Base-by-base conservation (phyloP, 2,888 invertebrate species). In the Dichetophora obliterata region DNA sequence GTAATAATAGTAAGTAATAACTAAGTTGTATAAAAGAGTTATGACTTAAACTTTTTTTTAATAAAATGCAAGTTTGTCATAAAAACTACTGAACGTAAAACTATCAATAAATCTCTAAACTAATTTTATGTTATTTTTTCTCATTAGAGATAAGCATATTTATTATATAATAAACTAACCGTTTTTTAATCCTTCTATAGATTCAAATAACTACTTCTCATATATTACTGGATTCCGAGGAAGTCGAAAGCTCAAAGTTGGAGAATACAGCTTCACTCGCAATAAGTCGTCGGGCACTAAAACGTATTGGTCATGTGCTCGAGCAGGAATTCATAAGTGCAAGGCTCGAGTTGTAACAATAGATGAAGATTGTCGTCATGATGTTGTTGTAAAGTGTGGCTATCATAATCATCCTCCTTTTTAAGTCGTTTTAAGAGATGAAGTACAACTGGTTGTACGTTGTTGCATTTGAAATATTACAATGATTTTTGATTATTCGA, bases 221-320 rank as follows among this genome's bases (percentile, higher is more conserved):
- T 90, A 87, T 80, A 86, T 89, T 75, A 89, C 89, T 24, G 90
- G 90, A 72, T 90, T 89, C 80, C 86, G 90, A 5, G 90, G 90
- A 72, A 89, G 89, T 80, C 87, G 88, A 78, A 90, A 90, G 78
- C 82, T 90, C 48, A 89, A 89, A 83, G 87, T 89, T 63, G 90
- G 90, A 63, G 86, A 88, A 57, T 90, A 86, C 76, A 88, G 88
- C 70, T 90, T 90, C 79, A 90, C 90, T 6, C 85, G 89, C 75
- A 90, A 90, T 78, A 90, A 90, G 81, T 84, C 87, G 5, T 85
- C 87, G 2, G 88, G 88, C 5, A 66, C 79, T 34, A 89, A 89
- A 82, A 88, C 88, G 0, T 90, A 90, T 83, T 90, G 90, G 90
- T 89, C 89, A 6, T 90, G 90, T 81, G 90, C 90, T 14, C 86